These are phyloP conservation scores for Sphinx pinastri DNA, from an alignment of 2,888 invertebrate species.

Conservation along the genomic window DNA sequence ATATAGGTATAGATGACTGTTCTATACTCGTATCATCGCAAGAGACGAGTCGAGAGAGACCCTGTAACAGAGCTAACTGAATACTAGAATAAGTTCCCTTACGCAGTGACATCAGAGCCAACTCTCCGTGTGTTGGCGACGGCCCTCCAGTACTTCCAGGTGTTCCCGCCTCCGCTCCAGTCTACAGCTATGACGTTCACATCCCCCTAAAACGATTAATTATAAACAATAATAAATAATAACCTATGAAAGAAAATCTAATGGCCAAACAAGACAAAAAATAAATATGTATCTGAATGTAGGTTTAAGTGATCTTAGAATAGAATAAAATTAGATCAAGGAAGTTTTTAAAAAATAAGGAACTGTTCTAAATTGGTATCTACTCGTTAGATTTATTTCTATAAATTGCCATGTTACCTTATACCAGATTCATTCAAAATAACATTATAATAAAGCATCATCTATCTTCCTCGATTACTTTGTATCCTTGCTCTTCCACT, in stretches of 20 bases:
- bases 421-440: background rate
- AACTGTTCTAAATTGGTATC: too few species aligned
- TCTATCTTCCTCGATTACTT: background rate
- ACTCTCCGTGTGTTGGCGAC: slow-evolving; percentile 84
- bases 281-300: too few species aligned
- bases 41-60: too few species aligned
- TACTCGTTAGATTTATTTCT: background rate
- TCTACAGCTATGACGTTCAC: slow-evolving; percentile 86
- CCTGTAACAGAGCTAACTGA: too few species aligned
- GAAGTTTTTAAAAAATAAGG: too few species aligned
- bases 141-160: slow-evolving; percentile 85
- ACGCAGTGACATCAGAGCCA: slow-evolving; percentile 81
- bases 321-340: too few species aligned
- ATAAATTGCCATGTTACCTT: background rate
- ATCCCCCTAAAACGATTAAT: slow-evolving; percentile 71
- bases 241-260: background rate
- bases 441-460: too few species aligned
- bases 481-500: slow-evolving; percentile 31
- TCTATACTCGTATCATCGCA: too few species aligned
- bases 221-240: background rate
- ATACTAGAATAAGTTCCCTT: slow-evolving; percentile 31
- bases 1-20: too few species aligned
- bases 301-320: too few species aligned
- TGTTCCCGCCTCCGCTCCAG: slow-evolving; percentile 86
- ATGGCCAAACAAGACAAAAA: background rate